Percentiles rank a stretch among this genome's conserved stretches.
Evolutionary conservation across 2,888 invertebrate species (phyloP).

Genomic region (Melinopterus prodromus): DNA sequence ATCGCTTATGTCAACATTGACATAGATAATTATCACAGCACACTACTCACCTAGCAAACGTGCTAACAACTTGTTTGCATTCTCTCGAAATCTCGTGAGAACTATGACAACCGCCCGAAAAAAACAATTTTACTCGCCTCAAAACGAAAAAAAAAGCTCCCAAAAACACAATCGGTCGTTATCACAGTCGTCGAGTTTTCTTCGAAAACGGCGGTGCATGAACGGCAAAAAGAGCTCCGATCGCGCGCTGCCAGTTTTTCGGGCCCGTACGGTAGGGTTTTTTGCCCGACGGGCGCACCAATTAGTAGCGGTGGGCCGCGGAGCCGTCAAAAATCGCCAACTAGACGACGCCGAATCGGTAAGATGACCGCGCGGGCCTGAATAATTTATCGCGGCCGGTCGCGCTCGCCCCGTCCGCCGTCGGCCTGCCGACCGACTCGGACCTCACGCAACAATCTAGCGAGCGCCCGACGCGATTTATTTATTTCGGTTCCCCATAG

Average conservation of each 20-base stretch:
- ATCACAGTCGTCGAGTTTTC: background rate
- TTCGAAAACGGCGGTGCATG: background rate
- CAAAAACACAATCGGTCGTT: background rate
- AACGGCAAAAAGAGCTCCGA: background rate
- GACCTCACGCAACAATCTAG: background rate
- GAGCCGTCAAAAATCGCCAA: constrained; percentile 4
- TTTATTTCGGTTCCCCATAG: background rate
- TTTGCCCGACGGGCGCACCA: background rate
- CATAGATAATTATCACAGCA: too few relatives aligned
- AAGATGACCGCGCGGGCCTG: background rate
- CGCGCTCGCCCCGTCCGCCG: background rate
- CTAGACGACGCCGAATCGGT: background rate
- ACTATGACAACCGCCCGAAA: too few relatives aligned
- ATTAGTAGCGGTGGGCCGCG: background rate
- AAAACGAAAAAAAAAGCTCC: background rate
- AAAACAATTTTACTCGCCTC: too few relatives aligned
- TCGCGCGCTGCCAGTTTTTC: background rate
- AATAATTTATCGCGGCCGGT: background rate
- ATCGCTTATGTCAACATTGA: too few relatives aligned
- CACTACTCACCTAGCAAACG: too few relatives aligned
- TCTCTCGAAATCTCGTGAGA: too few relatives aligned
- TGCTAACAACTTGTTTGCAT: too few relatives aligned
- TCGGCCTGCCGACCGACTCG: background rate
- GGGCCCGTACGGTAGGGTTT: background rate
- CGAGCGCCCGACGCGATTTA: background rate